Evolutionary conservation across 2,888 invertebrate species (phyloP).

Genomic region (Catocala nupta): DNA sequence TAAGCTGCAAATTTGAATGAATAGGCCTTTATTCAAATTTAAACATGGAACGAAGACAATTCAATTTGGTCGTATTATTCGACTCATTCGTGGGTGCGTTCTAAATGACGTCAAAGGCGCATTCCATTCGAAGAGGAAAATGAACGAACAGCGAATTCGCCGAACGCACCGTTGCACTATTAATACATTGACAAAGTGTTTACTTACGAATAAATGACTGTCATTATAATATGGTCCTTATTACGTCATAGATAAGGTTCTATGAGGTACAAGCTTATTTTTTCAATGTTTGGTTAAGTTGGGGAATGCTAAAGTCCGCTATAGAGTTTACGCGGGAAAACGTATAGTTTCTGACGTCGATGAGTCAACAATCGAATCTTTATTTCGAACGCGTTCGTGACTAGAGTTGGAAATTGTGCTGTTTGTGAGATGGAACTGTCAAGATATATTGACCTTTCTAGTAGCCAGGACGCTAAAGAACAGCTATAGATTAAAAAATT

Average conservation of each 20-base stretch:
- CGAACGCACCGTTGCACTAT: constrained; percentile 81
- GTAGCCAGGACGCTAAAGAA: background rate
- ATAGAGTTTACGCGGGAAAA: constrained; percentile 76
- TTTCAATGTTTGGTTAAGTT: constrained; percentile 31
- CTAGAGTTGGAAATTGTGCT: constrained; percentile 49
- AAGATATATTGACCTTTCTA: constrained; percentile 40
- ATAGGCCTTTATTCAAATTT: constrained; percentile 38
- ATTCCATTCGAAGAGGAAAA: constrained; percentile 84
- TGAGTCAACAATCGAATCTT: constrained; percentile 73
- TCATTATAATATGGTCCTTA: constrained; percentile 47
- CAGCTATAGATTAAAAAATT: no score
- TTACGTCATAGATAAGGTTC: constrained; percentile 35
- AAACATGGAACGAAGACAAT: constrained; percentile 49
- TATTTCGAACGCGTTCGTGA: constrained; percentile 72
- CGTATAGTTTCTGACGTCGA: constrained; percentile 64
- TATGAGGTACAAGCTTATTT: constrained; percentile 18
- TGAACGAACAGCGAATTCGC: constrained; percentile 72
- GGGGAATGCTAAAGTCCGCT: constrained; percentile 33
- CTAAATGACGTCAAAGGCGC: constrained; percentile 75
- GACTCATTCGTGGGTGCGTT: constrained; percentile 61
- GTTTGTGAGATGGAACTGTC: constrained; percentile 22
- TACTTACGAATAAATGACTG: constrained; percentile 26
- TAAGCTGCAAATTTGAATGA: constrained; percentile 37
- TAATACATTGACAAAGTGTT: constrained; percentile 67
- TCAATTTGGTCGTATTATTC: constrained; percentile 45